Evolutionary conservation across 2,888 invertebrate species (phyloP).

Genomic region (Phorcus lineatus): DNA sequence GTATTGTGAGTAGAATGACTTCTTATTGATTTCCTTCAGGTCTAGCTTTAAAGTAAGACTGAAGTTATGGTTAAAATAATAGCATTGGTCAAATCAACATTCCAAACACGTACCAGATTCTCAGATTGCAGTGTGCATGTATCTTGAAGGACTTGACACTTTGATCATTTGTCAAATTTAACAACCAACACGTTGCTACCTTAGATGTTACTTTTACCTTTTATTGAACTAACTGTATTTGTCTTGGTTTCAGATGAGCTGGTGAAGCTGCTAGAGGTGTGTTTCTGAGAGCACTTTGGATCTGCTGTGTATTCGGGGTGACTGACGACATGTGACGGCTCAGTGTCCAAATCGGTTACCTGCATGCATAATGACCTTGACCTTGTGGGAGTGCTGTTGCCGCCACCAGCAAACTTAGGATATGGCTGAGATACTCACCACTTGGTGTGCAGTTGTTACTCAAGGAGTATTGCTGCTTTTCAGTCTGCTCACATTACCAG

Average conservation of each 20-base stretch:
- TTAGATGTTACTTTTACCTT: not conserved
- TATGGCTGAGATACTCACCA: constrained; percentile 12
- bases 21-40: too few relatives aligned
- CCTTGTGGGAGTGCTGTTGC: constrained; percentile 18
- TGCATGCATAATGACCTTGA: constrained; percentile 24
- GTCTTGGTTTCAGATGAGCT: not conserved
- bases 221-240: not conserved
- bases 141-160: too few relatives aligned
- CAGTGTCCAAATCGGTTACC: not conserved
- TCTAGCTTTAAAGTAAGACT: too few relatives aligned
- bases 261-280: not conserved
- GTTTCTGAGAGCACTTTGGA: not conserved
- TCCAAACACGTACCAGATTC: too few relatives aligned
- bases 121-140: too few relatives aligned
- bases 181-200: not conserved
- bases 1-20: too few relatives aligned
- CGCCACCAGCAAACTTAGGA: constrained; percentile 9
- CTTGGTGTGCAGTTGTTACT: not conserved
- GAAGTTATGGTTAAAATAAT: too few relatives aligned
- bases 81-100: too few relatives aligned
- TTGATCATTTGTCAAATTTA: too few relatives aligned
- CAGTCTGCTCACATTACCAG: constrained; percentile 1
- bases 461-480: constrained; percentile 3
- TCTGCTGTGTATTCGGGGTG: not conserved
- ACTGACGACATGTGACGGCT: not conserved